These are phyloP conservation scores for Syrphus vitripennis DNA, from an alignment of 2,888 invertebrate genomes.

Conservation along the genomic window DNA sequence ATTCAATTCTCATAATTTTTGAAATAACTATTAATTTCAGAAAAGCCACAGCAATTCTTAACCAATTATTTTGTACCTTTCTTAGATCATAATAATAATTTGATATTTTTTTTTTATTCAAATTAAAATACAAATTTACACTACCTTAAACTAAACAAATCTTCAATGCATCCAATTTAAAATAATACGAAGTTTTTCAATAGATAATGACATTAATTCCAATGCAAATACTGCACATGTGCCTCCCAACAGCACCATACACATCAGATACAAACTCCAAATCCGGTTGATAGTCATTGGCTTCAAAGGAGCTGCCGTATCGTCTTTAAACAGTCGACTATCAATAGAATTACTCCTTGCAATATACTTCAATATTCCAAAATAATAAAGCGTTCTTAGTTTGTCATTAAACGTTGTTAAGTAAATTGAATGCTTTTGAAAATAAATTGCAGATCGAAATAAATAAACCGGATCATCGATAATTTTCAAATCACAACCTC, in stretches of 20 bases:
- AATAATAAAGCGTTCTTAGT: background rate
- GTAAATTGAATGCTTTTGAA: conserved; percentile 1
- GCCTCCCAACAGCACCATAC: background rate
- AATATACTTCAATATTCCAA: background rate
- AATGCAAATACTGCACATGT: background rate
- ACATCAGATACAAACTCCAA: background rate
- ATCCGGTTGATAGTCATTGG: background rate
- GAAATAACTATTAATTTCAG: too few species aligned
- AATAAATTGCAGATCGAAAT: background rate
- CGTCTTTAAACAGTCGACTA: background rate
- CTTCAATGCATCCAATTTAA: background rate
- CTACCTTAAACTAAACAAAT: too few species aligned
- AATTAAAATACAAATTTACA: too few species aligned
- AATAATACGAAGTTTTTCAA: background rate
- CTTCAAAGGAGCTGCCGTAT: background rate
- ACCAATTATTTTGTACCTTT: too few species aligned
- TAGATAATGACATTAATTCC: background rate
- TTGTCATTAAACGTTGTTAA: background rate
- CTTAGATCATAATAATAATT: too few species aligned
- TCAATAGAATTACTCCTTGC: background rate
- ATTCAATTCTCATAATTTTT: too few species aligned
- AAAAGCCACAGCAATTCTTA: too few species aligned
- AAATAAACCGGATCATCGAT: background rate
- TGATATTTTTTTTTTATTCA: too few species aligned
- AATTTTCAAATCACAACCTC: background rate